Conservation (phyloP, 2,113 vertebrate genomes). For the Amblyopsis rosae region DNA sequence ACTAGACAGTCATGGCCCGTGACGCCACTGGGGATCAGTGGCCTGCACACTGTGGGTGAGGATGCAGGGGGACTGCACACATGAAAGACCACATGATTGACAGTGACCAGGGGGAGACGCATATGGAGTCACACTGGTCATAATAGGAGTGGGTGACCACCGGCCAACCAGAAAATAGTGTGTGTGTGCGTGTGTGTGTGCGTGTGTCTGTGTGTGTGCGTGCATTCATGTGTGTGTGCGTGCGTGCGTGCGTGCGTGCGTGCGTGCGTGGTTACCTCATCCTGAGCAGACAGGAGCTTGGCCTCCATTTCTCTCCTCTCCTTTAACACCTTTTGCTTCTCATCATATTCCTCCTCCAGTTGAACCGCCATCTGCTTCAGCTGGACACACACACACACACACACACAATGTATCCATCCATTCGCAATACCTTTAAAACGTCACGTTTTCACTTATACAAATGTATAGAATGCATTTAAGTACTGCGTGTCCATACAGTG, state of each 20-base stretch:
- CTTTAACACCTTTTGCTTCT: slow-evolving; percentile 94
- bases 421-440: background rate
- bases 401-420: background rate
- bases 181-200: background rate
- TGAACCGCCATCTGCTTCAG: slow-evolving; percentile 95
- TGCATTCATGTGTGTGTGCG: background rate
- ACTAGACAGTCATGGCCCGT: too few relatives aligned
- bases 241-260: background rate
- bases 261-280: slow-evolving; percentile 78
- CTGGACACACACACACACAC: slow-evolving; percentile 63
- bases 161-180: background rate
- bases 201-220: too few relatives aligned
- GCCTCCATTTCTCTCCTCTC: slow-evolving; percentile 92
- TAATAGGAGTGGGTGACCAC: background rate
- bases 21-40: too few relatives aligned
- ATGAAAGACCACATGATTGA: too few relatives aligned
- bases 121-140: background rate
- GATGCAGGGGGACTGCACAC: too few relatives aligned
- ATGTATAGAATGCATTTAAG: too few relatives aligned
- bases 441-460: too few relatives aligned
- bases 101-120: too few relatives aligned
- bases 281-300: slow-evolving; percentile 83
- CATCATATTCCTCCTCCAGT: slow-evolving; percentile 94
- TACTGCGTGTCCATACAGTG: too few relatives aligned
- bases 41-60: too few relatives aligned